Evolutionary conservation across 2,888 invertebrate species (phyloP), one percentile per base, ranked within the genome.

Genomic region (Smittia aterrima): DNA sequence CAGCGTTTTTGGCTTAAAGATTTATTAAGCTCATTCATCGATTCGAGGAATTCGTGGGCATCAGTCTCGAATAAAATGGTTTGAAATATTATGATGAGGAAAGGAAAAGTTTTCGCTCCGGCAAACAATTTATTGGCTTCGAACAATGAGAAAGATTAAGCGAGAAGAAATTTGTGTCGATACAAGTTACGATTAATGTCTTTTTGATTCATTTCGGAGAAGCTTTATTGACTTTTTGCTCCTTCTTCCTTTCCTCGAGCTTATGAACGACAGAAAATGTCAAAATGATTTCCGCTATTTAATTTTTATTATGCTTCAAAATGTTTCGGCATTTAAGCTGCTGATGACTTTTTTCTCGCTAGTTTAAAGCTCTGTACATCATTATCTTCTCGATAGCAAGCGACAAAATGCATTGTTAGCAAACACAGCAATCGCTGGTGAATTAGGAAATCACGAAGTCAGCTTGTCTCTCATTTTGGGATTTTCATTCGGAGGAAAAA

Each of bases 291-390:
- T 64, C 64, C 64, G 64, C 64, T 64, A 64, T 25, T 64, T 27
- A 64, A 64, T n/a, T 64, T 64, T 64, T 64, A 64, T 64, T 58
- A 58, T 58, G 18, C 13, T 58, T n/a, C 58, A 58, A 22, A 58
- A n/a, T 11, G 47, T 16, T 58, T 4, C 22, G 16, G 58, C 7
- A 18, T 18, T 27, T 22, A 64, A 27, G n/a, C 25, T 9, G 11
- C 13, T 58, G 58, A 58, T 58, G 58, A 22, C 13, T 58, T 58
- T 20, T 24, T 16, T 22, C 11, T 58, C 6, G 3, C 24, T 20
- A 9, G 18, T 22, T 58, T 18, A 11, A 38, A 38, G 38, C 11
- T 58, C 47, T 6, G 47, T 2, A 32, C 32, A 6, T 32, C 32
- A 32, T 32, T 32, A 32, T 32, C 32, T 3, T 9, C 9, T 3